Percentiles rank a stretch among this genome's conserved stretches.
Evolutionary conservation across 2,888 invertebrate species (phyloP).

Genomic region (Oegoconia quadripuncta): DNA sequence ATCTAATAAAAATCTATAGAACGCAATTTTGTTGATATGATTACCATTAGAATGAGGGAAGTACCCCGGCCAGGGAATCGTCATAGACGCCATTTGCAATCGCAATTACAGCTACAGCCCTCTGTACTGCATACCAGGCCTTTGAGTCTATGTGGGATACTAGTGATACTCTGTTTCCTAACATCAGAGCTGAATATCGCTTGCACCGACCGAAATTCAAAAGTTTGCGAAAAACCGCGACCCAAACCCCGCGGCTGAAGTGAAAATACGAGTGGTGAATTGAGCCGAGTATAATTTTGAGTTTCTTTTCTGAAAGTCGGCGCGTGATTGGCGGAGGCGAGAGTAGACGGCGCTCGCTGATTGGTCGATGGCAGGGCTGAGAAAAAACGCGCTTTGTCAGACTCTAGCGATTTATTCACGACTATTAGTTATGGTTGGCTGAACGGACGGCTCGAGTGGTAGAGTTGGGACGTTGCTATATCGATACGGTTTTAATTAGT

Average conservation of each 20-base stretch:
- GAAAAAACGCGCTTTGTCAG: constrained; percentile 65
- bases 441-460: constrained; percentile 40
- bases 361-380: constrained; percentile 52
- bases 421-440: constrained; percentile 75
- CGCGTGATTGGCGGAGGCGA: constrained; percentile 58
- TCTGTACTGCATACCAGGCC: not conserved
- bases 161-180: not conserved
- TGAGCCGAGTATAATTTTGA: constrained; percentile 64
- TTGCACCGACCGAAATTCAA: not conserved
- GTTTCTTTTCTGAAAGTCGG: constrained; percentile 55
- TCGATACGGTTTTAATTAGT: constrained; percentile 21
- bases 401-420: constrained; percentile 67
- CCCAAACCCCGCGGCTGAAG: constrained; percentile 55
- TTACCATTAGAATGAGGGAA: too few relatives aligned
- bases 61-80: too few relatives aligned
- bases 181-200: not conserved
- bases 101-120: constrained; percentile 56
- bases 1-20: too few relatives aligned
- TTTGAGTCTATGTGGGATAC: too few relatives aligned
- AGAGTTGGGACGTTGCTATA: constrained; percentile 34
- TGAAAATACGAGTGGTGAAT: constrained; percentile 56
- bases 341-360: constrained; percentile 36
- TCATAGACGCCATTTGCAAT: constrained; percentile 66
- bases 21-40: too few relatives aligned
- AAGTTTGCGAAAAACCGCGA: constrained; percentile 46